These are phyloP conservation scores for Pogonus chalceus DNA, from an alignment of 1,140 invertebrate genomes.

Conservation along the genomic window DNA sequence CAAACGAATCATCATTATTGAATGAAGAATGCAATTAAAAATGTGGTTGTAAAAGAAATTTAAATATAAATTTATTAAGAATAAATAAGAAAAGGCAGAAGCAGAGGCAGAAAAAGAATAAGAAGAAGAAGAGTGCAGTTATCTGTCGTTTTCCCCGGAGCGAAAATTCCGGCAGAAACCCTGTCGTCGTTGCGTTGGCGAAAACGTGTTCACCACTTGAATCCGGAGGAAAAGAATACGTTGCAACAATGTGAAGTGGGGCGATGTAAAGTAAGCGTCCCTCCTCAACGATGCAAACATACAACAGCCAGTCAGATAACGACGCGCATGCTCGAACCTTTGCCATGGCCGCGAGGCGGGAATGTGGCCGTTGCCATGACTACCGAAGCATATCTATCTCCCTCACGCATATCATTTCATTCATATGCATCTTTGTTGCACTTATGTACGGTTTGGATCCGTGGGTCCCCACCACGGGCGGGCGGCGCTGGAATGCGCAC, in stretches of 20 bases:
- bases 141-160: too few relatives aligned
- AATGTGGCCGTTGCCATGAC: conserved; percentile 38
- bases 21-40: too few relatives aligned
- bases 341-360: conserved; percentile 39
- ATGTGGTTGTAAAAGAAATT: too few relatives aligned
- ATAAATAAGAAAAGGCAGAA: too few relatives aligned
- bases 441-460: conserved; percentile 14
- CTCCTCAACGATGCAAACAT: conserved; percentile 21
- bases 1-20: too few relatives aligned
- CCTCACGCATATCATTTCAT: conserved; percentile 4
- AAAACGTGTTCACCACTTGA: conserved; percentile 6
- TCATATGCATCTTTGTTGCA: not conserved
- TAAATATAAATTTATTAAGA: too few relatives aligned
- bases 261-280: conserved; percentile 19
- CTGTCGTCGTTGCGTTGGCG: not conserved
- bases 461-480: conserved; percentile 28
- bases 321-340: conserved; percentile 30
- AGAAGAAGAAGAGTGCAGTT: too few relatives aligned
- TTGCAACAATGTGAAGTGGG: conserved; percentile 13
- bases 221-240: conserved; percentile 14
- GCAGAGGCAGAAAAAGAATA: too few relatives aligned
- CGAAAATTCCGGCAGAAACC: too few relatives aligned
- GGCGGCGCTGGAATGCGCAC: conserved; percentile 32
- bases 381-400: conserved; percentile 20
- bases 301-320: conserved; percentile 24